phyloP scores from a whole-genome alignment of 2,888 invertebrate genomes.

The Aethes cnicana region DNA sequence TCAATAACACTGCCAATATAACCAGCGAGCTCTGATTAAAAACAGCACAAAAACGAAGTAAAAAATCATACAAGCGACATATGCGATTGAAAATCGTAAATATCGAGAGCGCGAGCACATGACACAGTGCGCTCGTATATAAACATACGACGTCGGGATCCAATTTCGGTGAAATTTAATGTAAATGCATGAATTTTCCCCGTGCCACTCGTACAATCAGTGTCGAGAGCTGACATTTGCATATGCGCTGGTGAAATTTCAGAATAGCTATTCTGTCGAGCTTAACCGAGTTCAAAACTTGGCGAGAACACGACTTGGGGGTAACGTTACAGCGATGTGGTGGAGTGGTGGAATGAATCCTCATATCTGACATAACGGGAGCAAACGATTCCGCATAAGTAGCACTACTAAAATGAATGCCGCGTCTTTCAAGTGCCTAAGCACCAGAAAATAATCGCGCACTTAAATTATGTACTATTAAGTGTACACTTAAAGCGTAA shows the following conservation, averaged over 20 bases:
- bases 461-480: no score
- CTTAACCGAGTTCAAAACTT: conserved; percentile 78
- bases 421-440: conserved; percentile 46
- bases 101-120: conserved; percentile 61
- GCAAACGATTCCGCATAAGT: conserved; percentile 46
- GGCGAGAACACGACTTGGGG: conserved; percentile 57
- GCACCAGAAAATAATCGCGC: conserved; percentile 49
- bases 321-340: conserved; percentile 61
- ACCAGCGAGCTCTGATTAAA: conserved; percentile 56
- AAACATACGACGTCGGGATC: conserved; percentile 68
- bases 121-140: conserved; percentile 67
- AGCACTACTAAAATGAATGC: conserved; percentile 53
- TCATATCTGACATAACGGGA: conserved; percentile 57
- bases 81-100: conserved; percentile 75
- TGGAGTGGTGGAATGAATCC: conserved; percentile 57
- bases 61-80: conserved; percentile 49
- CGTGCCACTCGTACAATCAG: conserved; percentile 80
- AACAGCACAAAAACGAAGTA: conserved; percentile 49
- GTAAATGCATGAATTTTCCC: conserved; percentile 81
- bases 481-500: conserved; percentile 48
- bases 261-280: conserved; percentile 73
- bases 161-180: conserved; percentile 79
- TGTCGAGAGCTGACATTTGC: conserved; percentile 81
- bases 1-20: conserved; percentile 49
- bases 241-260: conserved; percentile 79